A percentile compares a stretch with the other conserved stretches of the same genome.
phyloP scores from a whole-genome alignment of 2,888 invertebrate genomes.

The Eupithecia abbreviata region DNA sequence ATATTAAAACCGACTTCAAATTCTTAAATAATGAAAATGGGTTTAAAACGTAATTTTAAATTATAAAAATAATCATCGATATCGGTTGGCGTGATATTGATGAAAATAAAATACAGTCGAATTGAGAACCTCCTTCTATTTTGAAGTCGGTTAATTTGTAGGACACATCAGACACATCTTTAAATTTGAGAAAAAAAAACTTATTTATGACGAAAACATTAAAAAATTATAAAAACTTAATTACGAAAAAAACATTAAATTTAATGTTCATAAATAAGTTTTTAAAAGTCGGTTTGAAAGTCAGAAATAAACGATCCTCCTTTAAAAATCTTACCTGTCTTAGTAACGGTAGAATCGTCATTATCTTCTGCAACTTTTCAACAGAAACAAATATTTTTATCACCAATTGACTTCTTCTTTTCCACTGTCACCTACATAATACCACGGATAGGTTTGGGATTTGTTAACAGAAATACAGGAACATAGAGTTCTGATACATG shows the following conservation, averaged over 20 bases:
- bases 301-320: too few species aligned
- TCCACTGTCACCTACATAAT: background rate
- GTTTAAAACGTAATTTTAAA: too few species aligned
- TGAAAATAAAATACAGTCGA: too few species aligned
- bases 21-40: too few species aligned
- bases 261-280: too few species aligned
- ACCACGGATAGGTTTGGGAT: background rate
- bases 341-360: conserved; percentile 6
- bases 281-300: too few species aligned
- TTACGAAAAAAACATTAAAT: background rate
- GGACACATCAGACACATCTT: too few species aligned
- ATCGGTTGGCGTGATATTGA: too few species aligned
- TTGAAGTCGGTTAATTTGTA: background rate
- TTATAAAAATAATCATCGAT: too few species aligned
- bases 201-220: background rate
- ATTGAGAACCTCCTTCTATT: too few species aligned
- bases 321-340: conserved; percentile 11
- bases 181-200: background rate
- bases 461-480: background rate
- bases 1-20: too few species aligned
- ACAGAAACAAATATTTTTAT: background rate
- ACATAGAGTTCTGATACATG: background rate
- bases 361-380: background rate
- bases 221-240: background rate
- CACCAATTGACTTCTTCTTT: background rate